Evolutionary conservation across 2,888 invertebrate genomes (phyloP).

Genomic region (Lymantria dispar): DNA sequence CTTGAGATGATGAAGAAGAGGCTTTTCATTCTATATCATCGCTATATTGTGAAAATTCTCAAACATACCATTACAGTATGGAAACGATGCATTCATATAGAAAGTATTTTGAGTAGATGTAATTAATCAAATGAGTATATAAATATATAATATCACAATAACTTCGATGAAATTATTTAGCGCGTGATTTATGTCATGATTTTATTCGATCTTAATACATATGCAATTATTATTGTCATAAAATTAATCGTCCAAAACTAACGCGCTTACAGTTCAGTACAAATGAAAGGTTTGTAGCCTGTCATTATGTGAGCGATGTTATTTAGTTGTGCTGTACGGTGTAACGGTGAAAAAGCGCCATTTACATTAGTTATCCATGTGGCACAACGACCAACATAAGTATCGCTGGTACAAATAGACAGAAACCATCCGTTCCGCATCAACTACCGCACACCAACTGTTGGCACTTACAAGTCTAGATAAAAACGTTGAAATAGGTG

Average conservation of each 20-base stretch:
- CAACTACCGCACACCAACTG: slow-evolving; percentile 26
- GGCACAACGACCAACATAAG: slow-evolving; percentile 44
- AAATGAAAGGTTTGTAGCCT: slow-evolving; percentile 51
- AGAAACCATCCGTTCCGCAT: slow-evolving; percentile 43
- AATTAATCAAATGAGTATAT: too few relatives aligned
- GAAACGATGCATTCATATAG: too few relatives aligned
- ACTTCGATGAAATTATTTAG: not conserved
- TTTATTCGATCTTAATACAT: slow-evolving; percentile 14
- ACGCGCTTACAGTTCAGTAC: slow-evolving; percentile 38
- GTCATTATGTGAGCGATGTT: slow-evolving; percentile 62
- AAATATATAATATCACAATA: too few relatives aligned
- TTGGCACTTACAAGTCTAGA: slow-evolving; percentile 13
- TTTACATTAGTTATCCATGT: slow-evolving; percentile 59
- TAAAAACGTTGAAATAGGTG: slow-evolving; percentile 17
- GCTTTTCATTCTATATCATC: too few relatives aligned
- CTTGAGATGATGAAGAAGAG: too few relatives aligned
- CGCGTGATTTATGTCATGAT: not conserved
- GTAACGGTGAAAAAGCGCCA: slow-evolving; percentile 68
- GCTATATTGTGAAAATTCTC: too few relatives aligned
- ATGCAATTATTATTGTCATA: slow-evolving; percentile 30
- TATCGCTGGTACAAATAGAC: slow-evolving; percentile 32
- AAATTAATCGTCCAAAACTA: slow-evolving; percentile 53
- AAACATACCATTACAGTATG: too few relatives aligned
- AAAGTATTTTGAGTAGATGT: too few relatives aligned
- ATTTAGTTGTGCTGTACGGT: slow-evolving; percentile 57